Base-by-base conservation (phyloP, 2,888 invertebrate species). In the Opisthograptis luteolata region DNA sequence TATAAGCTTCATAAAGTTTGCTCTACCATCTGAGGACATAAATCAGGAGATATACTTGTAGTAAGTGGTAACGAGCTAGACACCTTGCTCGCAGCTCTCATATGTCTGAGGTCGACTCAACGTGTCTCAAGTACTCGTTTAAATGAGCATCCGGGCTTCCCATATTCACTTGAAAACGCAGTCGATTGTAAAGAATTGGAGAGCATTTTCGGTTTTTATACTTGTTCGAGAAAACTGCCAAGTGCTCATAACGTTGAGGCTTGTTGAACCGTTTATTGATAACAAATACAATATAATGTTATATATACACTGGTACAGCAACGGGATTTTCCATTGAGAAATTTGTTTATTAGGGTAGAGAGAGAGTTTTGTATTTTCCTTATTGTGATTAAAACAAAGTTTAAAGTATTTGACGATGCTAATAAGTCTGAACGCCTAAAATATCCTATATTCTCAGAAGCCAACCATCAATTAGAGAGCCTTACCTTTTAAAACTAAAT, bases 41-140 rank as follows among this genome's bases (percentile, higher is more conserved):
- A n/a, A n/a, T n/a, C n/a, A n/a, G 31, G 53, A 64, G 57, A 68
- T 72, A 73, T 73, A 74, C 68, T 67, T 63, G 63, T 42, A 3
- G 15, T 62, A 58, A 46, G 31, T 41, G 56, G 62, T 76, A 81
- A 79, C 73, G 70, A 81, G 68, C 62, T 70, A 71, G 70, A 73
- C 67, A 64, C 58, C n/a, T 64, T 65, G 67, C 67, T 73, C 64
- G 53, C 63, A 62, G 64, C 58, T 69, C 66, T 71, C 66, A 64
- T 50, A 66, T 46, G 76, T 73, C 70, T 74, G 68, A 70, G 72
- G 69, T 53, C 43, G 50, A 42, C 36, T 55, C 45, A 43, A 46
- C 42, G 64, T 64, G 73, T 73, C 74, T 76, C 73, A 70, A 73
- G 75, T 74, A 76, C 66, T 73, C 76, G 70, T 77, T 76, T 74